Conservation (phyloP, 2,113 vertebrate species). For the Petrocephalus microphthalmus region DNA sequence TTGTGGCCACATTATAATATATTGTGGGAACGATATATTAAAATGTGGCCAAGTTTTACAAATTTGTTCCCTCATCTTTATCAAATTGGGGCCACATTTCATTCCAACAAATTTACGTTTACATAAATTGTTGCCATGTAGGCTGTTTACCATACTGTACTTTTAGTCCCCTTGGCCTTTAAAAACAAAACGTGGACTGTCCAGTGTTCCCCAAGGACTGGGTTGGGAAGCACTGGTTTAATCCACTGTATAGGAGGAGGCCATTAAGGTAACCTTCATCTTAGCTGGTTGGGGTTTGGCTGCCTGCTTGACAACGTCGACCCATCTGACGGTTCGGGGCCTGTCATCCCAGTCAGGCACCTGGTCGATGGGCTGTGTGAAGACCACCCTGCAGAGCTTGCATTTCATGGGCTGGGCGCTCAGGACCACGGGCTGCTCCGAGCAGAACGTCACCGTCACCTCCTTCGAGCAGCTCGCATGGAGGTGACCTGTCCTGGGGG, state of each 20-base stretch:
- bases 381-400: slow-evolving; percentile 62
- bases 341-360: slow-evolving; percentile 77
- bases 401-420: slow-evolving; percentile 58
- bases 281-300: slow-evolving; percentile 41
- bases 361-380: slow-evolving; percentile 62
- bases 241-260: background rate
- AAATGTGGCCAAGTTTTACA: background rate
- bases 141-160: background rate
- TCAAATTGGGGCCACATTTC: background rate
- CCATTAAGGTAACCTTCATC: slow-evolving; percentile 55
- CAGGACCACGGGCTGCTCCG: slow-evolving; percentile 54
- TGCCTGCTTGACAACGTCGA: slow-evolving; percentile 32
- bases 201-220: no score
- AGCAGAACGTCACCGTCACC: slow-evolving; percentile 65
- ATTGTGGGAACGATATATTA: no score
- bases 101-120: background rate
- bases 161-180: background rate
- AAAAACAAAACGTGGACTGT: no score
- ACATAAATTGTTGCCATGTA: background rate
- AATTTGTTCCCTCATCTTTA: background rate
- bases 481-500: slow-evolving; percentile 80
- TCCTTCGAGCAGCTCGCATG: slow-evolving; percentile 76
- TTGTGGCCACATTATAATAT: no score
- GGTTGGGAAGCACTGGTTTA: no score
- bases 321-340: slow-evolving; percentile 60